Evolutionary conservation across 2,113 vertebrate species (phyloP), one percentile per base, ranked within the genome.

Genomic region (Genyomyrus donnyi): DNA sequence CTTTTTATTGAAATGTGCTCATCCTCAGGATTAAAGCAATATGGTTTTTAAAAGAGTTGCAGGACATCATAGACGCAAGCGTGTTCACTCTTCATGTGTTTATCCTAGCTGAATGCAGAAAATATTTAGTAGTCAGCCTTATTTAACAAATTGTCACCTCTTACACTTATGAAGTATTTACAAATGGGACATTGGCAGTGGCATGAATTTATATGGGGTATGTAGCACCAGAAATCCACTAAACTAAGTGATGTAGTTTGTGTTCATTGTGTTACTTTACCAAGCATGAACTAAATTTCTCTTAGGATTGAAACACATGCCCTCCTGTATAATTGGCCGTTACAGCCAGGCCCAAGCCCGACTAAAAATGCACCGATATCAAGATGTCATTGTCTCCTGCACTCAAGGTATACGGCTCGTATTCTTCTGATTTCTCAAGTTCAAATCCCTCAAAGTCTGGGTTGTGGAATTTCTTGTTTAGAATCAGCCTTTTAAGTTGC

Each of bases 281-380:
- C n/a, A 31, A 70, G 62, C 62, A 70, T 70, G n/a, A 70, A 83
- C 8, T 83, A 21, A 15, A 90, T 53, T 48, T 93, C 87, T 58
- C 2, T 92, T 89, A 99, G 98, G 98, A 84, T 91, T 99, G 91
- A 95, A 96, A 90, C 95, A 94, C 91, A 95, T 92, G 39, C 95
- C 90, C 83, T 94, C 93, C 45, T 96, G 95, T 88, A 91, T 93
- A 85, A 52, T 91, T 89, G 98, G 96, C 6, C 98, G 97, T 97
- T 92, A 58, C 94, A 96, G 95, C 91, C 93, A 98, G 91, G 97
- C 97, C 88, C 94, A 97, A 92, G 95, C 96, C 74, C 97, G 98
- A 77, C 90, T 97, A 91, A 97, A 96, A 94, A 95, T 97, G 93
- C 97, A 99, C 90, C 96, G 93, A 90, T 94, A 97, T 88, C 93